Conservation (phyloP, 92 coral and sea anemone species). For the Palythoa heliodiscus region DNA sequence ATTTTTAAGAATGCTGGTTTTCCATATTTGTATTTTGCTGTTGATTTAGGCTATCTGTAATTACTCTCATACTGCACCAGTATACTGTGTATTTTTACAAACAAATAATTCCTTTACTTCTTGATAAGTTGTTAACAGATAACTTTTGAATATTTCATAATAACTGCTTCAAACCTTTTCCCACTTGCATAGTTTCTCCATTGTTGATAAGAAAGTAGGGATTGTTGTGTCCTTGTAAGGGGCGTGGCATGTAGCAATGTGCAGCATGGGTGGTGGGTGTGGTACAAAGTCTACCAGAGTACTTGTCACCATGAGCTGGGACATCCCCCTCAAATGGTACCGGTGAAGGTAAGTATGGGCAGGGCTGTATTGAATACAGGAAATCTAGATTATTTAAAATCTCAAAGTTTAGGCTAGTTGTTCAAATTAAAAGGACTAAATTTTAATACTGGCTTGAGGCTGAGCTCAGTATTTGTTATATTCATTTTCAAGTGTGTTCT, state of each 20-base stretch:
- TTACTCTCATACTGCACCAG: too few species aligned
- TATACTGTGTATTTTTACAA: too few species aligned
- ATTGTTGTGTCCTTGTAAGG: slow-evolving; percentile 22
- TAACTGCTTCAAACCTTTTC: slow-evolving; percentile 20
- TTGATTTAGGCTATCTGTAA: too few species aligned
- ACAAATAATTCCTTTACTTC: too few species aligned
- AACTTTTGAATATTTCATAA: not conserved
- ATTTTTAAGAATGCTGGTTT: too few species aligned
- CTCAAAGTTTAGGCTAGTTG: too few species aligned
- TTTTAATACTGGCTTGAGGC: too few species aligned
- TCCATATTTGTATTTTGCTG: too few species aligned
- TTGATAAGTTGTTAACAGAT: not conserved
- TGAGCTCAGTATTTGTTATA: too few species aligned
- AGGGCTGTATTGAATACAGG: slow-evolving; percentile 12
- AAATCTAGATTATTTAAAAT: not conserved
- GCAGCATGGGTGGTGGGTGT: slow-evolving; percentile 24
- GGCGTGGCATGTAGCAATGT: slow-evolving; percentile 36
- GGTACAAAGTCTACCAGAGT: slow-evolving; percentile 19
- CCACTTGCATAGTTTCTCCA: slow-evolving; percentile 33
- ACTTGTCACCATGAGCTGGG: slow-evolving; percentile 17
- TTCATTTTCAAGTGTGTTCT: too few species aligned
- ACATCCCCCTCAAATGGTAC: slow-evolving; percentile 29
- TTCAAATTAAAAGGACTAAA: too few species aligned
- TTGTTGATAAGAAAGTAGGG: slow-evolving; percentile 30
- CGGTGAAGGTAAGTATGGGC: slow-evolving; percentile 2